phyloP scores from a whole-genome alignment of 2,113 vertebrate genomes.

The Misgurnus anguillicaudatus region DNA sequence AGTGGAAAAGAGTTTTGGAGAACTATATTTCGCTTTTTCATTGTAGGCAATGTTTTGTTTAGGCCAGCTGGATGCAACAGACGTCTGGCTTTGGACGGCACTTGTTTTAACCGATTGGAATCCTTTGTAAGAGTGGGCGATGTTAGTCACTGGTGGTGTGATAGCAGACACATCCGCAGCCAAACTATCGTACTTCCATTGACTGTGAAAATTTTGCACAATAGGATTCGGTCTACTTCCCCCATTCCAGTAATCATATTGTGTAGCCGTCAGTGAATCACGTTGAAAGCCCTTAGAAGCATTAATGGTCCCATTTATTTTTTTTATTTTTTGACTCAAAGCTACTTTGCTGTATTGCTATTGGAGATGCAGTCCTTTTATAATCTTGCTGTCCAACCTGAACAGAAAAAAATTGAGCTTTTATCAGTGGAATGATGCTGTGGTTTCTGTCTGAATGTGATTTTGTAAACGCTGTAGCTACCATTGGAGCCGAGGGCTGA shows the following conservation, averaged over 20 bases:
- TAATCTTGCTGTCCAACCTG: not conserved
- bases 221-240: not conserved
- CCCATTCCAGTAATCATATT: not conserved
- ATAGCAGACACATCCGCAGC: not conserved
- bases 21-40: not conserved
- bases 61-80: not conserved
- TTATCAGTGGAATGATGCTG: not conserved
- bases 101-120: not conserved
- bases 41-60: not conserved
- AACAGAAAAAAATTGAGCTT: not conserved
- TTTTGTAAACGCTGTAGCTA: not conserved
- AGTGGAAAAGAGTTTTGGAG: not conserved
- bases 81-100: not conserved
- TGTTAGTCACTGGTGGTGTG: not conserved
- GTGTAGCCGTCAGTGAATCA: not conserved
- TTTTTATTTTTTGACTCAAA: slow-evolving; percentile 5
- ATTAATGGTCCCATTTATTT: not conserved
- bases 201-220: not conserved
- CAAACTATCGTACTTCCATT: not conserved
- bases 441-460: not conserved
- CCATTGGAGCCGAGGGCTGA: not conserved
- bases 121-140: not conserved
- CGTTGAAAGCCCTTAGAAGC: not conserved
- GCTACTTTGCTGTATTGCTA: not conserved
- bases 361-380: not conserved